Percentiles rank a stretch among this genome's conserved stretches.
phyloP scores from a whole-genome alignment of 2,888 invertebrate genomes.

The Andrena praecox region DNA sequence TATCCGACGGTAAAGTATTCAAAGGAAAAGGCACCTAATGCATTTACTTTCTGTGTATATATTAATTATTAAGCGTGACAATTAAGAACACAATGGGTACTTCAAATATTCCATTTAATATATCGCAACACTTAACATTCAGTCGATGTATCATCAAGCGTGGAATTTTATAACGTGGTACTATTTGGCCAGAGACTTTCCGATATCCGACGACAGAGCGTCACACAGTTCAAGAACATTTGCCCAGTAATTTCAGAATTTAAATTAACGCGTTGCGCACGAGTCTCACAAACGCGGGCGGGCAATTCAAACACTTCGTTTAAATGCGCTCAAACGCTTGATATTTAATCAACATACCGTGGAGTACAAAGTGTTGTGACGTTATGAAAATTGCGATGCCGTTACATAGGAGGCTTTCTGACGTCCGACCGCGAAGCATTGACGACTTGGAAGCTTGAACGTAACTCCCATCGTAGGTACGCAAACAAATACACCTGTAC shows the following conservation, averaged over 20 bases:
- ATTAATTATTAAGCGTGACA: no score
- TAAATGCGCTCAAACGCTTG: neutral
- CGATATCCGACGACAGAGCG: neutral
- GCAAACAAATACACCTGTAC: slow-evolving; percentile 10
- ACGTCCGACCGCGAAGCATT: neutral
- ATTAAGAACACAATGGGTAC: no score
- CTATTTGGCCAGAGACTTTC: no score
- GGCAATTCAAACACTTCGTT: neutral
- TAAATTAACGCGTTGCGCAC: neutral
- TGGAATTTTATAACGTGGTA: no score
- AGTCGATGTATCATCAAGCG: no score
- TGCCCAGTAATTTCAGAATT: neutral
- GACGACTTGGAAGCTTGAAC: neutral
- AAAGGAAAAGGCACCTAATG: no score
- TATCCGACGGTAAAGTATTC: no score
- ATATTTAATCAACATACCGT: neutral
- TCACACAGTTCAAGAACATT: neutral
- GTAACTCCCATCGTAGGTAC: neutral
- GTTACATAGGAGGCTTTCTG: neutral
- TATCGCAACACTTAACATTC: no score
- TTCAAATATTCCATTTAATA: no score
- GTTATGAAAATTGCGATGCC: neutral
- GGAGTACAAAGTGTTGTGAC: neutral
- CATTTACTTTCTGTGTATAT: no score
- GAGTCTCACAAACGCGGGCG: neutral